Conservation (phyloP, 2,888 invertebrate genomes). For the Scaeva pyrastri region DNA sequence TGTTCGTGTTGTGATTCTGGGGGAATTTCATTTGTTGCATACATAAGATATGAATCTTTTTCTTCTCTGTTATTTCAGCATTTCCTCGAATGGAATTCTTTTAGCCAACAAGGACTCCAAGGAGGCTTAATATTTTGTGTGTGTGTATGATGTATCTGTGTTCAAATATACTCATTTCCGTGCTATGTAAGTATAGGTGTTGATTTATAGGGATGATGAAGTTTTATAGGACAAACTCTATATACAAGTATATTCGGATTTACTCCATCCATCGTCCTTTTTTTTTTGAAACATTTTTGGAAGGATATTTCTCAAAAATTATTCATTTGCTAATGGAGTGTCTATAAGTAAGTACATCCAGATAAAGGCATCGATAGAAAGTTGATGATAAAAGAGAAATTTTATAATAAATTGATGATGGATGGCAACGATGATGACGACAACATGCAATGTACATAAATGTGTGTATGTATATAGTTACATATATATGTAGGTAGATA, state of each 20-base stretch:
- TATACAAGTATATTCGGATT: no score
- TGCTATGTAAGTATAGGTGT: no score
- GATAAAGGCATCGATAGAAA: constrained; percentile 52
- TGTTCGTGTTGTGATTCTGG: constrained; percentile 10
- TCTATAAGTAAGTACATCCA: background rate
- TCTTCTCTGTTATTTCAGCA: constrained; percentile 11
- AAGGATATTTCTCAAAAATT: constrained; percentile 45
- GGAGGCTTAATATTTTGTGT: background rate
- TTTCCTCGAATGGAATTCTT: background rate
- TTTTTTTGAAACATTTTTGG: background rate
- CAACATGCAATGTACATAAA: constrained; percentile 59
- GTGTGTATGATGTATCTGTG: background rate
- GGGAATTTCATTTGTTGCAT: constrained; percentile 55
- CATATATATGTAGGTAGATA: no score
- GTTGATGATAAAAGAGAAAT: constrained; percentile 34
- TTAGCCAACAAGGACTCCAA: background rate
- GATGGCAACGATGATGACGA: constrained; percentile 31
- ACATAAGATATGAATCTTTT: constrained; percentile 45
- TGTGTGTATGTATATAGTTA: background rate
- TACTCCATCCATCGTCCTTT: background rate
- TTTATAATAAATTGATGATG: constrained; percentile 4
- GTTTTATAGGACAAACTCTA: no score
- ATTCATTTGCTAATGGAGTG: constrained; percentile 72
- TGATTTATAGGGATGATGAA: no score
- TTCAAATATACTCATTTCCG: no score